Evolutionary conservation across 2,113 vertebrate genomes (phyloP), one percentile per base, ranked within the genome.

Genomic region (Stigmatopora nigra): DNA sequence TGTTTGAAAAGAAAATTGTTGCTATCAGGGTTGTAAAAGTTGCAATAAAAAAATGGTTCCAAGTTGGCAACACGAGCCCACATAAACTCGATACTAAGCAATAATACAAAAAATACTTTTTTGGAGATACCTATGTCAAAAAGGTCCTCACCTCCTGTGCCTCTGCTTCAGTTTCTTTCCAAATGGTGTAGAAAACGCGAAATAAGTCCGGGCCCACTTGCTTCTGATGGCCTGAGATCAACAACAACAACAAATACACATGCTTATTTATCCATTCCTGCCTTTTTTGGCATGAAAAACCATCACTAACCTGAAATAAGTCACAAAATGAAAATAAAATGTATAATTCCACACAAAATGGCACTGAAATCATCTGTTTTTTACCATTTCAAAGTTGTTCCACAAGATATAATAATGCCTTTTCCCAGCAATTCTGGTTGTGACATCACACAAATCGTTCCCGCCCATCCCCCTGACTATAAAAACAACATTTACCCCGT

Each of bases 81-180:
- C 25, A 8, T 19, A 20, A 22, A 22, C 20, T 53, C 19, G 20
- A 12, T 22, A n/a, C n/a, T n/a, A 13, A 20, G 11, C 19, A 53
- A 5, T 9, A 53, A 12, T 2, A 4, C 9, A 10, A 53, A 3
- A 31, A 20, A 20, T 1, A 12, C 4, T 11, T 5, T 53, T 53
- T 51, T 51, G 20, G 22, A 53, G 51, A 53, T 20, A 22, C 22
- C 3, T 13, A 53, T 22, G 4, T 14, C 10, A 44, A 49, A 44
- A 45, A 45, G 10, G 13, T 61, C 44, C 35, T 10, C n/a, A 96
- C 93, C 52, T 94, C 95, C 57, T 95, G 95, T 0, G 95, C 95
- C 75, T 95, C 94, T 0, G 92, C 89, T 73, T 99, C 95, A 0
- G 94, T 94, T 82, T 98, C 96, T 80, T 99, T 99, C 97, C 97